phyloP scores from a whole-genome alignment of 2,888 invertebrate species.

The Tetropium fuscum region DNA sequence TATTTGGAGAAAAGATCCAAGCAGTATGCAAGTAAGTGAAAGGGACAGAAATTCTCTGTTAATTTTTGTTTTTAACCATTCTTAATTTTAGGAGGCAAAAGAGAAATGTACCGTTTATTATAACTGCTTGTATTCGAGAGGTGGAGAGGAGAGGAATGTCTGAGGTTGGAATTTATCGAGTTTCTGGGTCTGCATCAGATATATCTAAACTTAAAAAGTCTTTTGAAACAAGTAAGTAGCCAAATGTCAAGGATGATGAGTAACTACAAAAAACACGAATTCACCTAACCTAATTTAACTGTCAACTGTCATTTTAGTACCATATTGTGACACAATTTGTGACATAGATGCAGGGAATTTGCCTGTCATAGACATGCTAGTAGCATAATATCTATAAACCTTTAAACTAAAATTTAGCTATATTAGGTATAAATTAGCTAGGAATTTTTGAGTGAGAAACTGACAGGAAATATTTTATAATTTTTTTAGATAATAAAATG shows the following conservation, averaged over 20 bases:
- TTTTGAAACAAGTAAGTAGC: slow-evolving; percentile 88
- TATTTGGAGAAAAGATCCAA: slow-evolving; percentile 92
- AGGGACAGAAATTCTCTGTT: background rate
- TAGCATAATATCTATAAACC: no score
- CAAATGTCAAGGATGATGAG: slow-evolving; percentile 92
- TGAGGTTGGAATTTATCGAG: slow-evolving; percentile 93
- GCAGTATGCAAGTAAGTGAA: slow-evolving; percentile 86
- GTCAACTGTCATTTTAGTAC: no score
- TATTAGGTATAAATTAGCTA: no score
- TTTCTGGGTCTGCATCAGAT: slow-evolving; percentile 94
- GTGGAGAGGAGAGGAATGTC: slow-evolving; percentile 92
- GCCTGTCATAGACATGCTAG: no score
- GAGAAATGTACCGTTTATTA: slow-evolving; percentile 88
- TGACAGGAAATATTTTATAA: no score
- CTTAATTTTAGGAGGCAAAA: slow-evolving; percentile 76
- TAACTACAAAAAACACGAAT: slow-evolving; percentile 88
- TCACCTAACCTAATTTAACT: no score
- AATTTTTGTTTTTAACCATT: slow-evolving; percentile 16
- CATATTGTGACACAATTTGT: no score
- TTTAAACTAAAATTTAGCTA: no score
- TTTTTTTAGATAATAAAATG: no score
- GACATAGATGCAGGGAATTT: no score
- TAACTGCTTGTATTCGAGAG: slow-evolving; percentile 92
- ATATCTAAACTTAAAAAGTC: slow-evolving; percentile 89
- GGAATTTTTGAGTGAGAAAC: no score